phyloP scores from a whole-genome alignment of 1,140 invertebrate species.

The Aculops lycopersici region DNA sequence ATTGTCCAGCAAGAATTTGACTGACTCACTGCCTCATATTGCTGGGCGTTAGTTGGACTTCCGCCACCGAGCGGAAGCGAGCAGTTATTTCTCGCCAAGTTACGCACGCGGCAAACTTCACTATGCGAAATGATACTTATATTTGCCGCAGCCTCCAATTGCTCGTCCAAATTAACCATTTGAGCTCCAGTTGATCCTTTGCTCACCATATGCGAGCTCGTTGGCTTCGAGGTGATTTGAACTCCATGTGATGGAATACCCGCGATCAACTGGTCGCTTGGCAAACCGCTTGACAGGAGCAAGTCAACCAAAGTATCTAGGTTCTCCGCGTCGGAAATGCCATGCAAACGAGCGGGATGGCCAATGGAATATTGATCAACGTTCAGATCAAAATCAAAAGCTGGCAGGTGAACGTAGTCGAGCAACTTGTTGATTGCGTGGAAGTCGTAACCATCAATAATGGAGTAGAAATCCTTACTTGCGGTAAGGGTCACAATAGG shows the following conservation, averaged over 20 bases:
- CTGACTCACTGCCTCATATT: not conserved
- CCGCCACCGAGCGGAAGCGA: not conserved
- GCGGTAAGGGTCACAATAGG: not conserved
- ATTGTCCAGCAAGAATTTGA: conserved; percentile 4
- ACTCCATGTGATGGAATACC: conserved; percentile 8
- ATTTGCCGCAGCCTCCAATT: not conserved
- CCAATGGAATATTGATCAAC: conserved; percentile 1
- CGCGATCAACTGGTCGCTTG: conserved; percentile 5
- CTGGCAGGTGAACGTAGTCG: conserved; percentile 8
- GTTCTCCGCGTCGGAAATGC: conserved; percentile 9
- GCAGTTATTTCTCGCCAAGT: not conserved
- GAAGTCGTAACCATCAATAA: not conserved
- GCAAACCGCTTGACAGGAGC: conserved; percentile 4
- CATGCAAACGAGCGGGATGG: conserved; percentile 8
- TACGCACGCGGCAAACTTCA: not conserved
- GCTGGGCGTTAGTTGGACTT: not conserved
- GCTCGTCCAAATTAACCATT: not conserved
- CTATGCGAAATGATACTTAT: not conserved
- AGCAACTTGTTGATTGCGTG: not conserved
- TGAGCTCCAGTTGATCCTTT: not conserved
- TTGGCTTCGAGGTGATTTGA: not conserved
- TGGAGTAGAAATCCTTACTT: not conserved
- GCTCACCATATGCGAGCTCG: not conserved
- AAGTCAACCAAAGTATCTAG: conserved; percentile 9
- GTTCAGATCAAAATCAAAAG: conserved; percentile 8